Evolutionary conservation across 2,797 vertebrate species (phyloP).

Genomic region (Acipenser ruthenus): DNA sequence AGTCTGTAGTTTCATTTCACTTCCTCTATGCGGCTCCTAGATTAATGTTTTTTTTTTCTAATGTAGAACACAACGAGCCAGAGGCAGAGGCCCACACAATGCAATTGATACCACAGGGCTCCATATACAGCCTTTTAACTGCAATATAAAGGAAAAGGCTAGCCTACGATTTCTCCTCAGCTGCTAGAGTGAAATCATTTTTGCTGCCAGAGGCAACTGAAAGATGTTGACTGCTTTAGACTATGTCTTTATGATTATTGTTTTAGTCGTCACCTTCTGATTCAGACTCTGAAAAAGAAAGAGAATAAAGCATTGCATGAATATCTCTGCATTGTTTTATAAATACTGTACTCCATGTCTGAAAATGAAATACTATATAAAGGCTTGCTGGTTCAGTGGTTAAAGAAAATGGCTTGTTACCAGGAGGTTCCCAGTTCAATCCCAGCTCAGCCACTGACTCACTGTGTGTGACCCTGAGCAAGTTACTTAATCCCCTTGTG

Average conservation of each 20-base stretch:
- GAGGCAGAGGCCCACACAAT: conserved; percentile 58
- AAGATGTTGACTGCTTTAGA: conserved; percentile 31
- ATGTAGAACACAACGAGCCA: conserved; percentile 48
- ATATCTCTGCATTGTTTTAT: no score
- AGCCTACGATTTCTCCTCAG: conserved; percentile 49
- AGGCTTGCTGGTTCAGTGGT: no score
- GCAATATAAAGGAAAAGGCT: conserved; percentile 53
- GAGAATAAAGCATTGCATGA: conserved; percentile 1
- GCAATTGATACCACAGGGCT: conserved; percentile 58
- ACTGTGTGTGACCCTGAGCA: no score
- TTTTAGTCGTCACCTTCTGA: conserved; percentile 76
- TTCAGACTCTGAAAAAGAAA: conserved; percentile 66
- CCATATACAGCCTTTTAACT: conserved; percentile 45
- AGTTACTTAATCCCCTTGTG: no score
- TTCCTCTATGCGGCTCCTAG: conserved; percentile 46
- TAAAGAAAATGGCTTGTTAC: no score
- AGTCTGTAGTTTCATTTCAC: conserved; percentile 45
- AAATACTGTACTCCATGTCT: no score
- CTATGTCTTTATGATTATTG: conserved; percentile 32
- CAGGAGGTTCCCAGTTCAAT: no score
- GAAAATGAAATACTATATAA: no score
- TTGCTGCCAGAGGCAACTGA: conserved; percentile 41
- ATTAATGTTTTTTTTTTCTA: conserved; percentile 48
- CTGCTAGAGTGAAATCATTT: conserved; percentile 51
- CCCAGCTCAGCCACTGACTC: no score